Conservation (phyloP, 2,888 invertebrate genomes). For the Thereva unica region DNA sequence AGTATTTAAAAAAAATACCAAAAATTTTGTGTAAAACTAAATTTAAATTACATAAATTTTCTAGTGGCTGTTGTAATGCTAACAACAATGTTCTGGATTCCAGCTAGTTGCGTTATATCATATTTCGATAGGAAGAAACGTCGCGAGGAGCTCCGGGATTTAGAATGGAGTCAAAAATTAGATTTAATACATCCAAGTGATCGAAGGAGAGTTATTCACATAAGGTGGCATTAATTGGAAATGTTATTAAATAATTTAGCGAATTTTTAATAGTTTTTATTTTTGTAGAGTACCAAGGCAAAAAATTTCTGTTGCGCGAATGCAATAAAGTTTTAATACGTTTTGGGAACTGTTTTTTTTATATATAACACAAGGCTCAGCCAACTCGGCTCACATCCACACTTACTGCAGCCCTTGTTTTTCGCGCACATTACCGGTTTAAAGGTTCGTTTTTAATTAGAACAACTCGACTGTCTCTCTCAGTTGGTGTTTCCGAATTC, state of each 20-base stretch:
- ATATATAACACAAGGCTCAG: too few species aligned
- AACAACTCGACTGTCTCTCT: too few species aligned
- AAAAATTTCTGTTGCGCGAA: constrained; percentile 56
- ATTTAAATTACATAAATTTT: constrained; percentile 4
- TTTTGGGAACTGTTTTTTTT: neutral
- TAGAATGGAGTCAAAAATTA: constrained; percentile 70
- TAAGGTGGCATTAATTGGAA: constrained; percentile 58
- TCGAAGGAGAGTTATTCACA: constrained; percentile 70
- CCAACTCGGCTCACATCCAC: too few species aligned
- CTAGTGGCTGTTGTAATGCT: constrained; percentile 76
- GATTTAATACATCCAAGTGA: constrained; percentile 77
- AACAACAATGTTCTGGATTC: constrained; percentile 93
- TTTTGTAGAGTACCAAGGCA: constrained; percentile 54
- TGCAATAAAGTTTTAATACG: constrained; percentile 39
- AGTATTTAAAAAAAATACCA: constrained; percentile 46
- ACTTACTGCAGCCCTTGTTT: too few species aligned
- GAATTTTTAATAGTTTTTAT: constrained; percentile 14
- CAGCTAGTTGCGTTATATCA: constrained; percentile 84
- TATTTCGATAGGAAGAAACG: constrained; percentile 80
- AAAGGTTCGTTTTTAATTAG: too few species aligned
- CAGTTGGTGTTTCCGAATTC: too few species aligned
- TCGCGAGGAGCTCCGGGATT: constrained; percentile 70
- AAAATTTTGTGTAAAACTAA: neutral
- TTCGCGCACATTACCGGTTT: too few species aligned
- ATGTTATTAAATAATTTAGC: neutral